These are phyloP conservation scores for Pocillopora verrucosa DNA, from an alignment of 64 coral and sea anemone species.

Conservation along the genomic window DNA sequence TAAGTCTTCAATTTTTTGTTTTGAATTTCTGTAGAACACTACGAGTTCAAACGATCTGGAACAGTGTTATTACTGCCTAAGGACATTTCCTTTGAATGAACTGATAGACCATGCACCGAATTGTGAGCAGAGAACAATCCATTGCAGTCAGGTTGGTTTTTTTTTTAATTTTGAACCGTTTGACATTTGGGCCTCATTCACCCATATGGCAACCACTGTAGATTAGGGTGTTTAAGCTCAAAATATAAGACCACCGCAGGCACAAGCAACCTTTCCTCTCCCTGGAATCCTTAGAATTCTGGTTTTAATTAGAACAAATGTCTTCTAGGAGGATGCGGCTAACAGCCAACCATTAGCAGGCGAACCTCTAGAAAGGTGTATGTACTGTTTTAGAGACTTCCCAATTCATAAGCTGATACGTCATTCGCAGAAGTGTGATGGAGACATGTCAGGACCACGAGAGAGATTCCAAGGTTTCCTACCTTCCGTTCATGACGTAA, in stretches of 20 bases:
- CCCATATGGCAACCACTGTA: too few relatives aligned
- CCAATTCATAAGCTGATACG: conserved; percentile 30
- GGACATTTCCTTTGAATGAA: conserved; percentile 32
- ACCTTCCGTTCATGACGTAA: conserved; percentile 60
- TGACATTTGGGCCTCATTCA: too few relatives aligned
- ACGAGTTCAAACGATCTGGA: conserved; percentile 27
- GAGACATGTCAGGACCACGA: conserved; percentile 53
- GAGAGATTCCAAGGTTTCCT: conserved; percentile 55
- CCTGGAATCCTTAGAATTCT: not conserved
- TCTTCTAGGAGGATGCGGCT: not conserved
- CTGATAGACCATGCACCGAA: conserved; percentile 32
- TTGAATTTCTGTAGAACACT: not conserved
- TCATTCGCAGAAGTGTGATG: conserved; percentile 60
- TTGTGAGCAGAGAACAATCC: conserved; percentile 31
- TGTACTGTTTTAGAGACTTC: conserved; percentile 63
- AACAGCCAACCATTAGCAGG: conserved; percentile 16
- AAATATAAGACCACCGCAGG: too few relatives aligned
- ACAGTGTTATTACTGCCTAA: conserved; percentile 43
- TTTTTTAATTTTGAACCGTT: not conserved
- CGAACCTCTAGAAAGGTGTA: conserved; percentile 38
- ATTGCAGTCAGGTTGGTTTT: conserved; percentile 4
- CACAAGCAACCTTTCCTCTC: too few relatives aligned
- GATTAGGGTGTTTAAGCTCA: too few relatives aligned
- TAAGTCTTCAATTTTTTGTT: not conserved
- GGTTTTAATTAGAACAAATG: not conserved